Evolutionary conservation across 2,888 invertebrate genomes (phyloP).

Genomic region (Ectemnius continuus): DNA sequence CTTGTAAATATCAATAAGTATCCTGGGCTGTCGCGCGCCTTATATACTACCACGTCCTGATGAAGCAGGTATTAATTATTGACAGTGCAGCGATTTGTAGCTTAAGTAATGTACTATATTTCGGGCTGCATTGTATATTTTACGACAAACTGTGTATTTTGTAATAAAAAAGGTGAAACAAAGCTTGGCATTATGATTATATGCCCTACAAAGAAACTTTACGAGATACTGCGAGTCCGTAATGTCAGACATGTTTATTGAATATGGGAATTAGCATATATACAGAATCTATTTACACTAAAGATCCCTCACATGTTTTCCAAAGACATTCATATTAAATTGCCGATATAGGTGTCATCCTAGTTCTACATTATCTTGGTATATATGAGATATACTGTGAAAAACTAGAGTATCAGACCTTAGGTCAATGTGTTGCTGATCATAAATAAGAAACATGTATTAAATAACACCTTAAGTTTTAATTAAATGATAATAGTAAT

Average conservation of each 20-base stretch:
- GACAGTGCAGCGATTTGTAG: too few relatives aligned
- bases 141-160: background rate
- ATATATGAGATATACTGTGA: constrained; percentile 20
- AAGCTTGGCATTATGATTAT: background rate
- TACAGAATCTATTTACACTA: constrained; percentile 59
- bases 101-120: too few relatives aligned
- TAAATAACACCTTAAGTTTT: constrained; percentile 22
- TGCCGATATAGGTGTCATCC: constrained; percentile 22
- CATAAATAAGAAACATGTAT: constrained; percentile 36
- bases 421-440: too few relatives aligned
- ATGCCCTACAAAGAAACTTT: constrained; percentile 12
- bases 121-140: too few relatives aligned
- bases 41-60: too few relatives aligned
- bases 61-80: too few relatives aligned
- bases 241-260: constrained; percentile 45
- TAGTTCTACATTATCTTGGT: constrained; percentile 23
- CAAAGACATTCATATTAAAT: constrained; percentile 41
- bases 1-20: too few relatives aligned
- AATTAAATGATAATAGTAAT: constrained; percentile 29
- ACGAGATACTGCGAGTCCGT: background rate
- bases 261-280: constrained; percentile 48
- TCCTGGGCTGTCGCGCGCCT: too few relatives aligned
- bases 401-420: constrained; percentile 19
- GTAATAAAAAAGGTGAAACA: background rate
- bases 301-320: constrained; percentile 28